Base-by-base conservation (phyloP, 1,140 invertebrate species). In the Bacillus rossius region DNA sequence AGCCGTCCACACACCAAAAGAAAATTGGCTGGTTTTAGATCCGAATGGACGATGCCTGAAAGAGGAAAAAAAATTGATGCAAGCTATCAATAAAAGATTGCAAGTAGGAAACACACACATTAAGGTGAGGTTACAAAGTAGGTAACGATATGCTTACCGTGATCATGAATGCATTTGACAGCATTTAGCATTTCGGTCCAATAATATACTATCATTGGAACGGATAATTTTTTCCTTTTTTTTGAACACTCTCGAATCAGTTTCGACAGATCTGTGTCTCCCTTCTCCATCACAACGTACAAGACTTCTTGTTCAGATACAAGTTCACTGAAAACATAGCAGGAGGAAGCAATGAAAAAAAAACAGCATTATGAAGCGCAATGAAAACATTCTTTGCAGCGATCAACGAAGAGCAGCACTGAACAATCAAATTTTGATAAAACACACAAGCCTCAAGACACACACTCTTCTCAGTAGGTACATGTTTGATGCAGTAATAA, bases 1-100 rank as follows among this genome's bases (percentile, higher is more conserved):
- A 99, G 73, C 47, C 85, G 80, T 3, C 91, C 92, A 57, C 82
- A 81, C 20, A 95, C 91, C 64, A 96, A 76, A 10, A 99, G 78
- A 75, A 99, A 99, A 75, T 99, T 99, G 1, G 93, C 93, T 10
- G 96, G 96, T 74, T 99, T 99, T 55, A 99, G 75, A 75, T 99
- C 96, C 0, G 92, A 92, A 77, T 98, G 96, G 57, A 98, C 92
- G 13, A 98, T 90, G 43, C 88, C 91, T 92, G 71, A 5, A 79
- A 75, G 68, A 59, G 62, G 60, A 62, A 41, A 34, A 23, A n/a
- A 55, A 42, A 42, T 10, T 1, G 8, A n/a, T n/a, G n/a, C n/a
- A n/a, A 45, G 8, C n/a, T 45, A 10, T 20, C 10, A 20, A 1
- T 45, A 45, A 45, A 10, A n/a, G 38, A 16, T 41, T 41, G 38